A percentile compares a stretch with the other conserved stretches of the same genome.
These are phyloP conservation scores for Itoplectis maculator DNA, from an alignment of 2,888 invertebrate species.

Conservation along the genomic window DNA sequence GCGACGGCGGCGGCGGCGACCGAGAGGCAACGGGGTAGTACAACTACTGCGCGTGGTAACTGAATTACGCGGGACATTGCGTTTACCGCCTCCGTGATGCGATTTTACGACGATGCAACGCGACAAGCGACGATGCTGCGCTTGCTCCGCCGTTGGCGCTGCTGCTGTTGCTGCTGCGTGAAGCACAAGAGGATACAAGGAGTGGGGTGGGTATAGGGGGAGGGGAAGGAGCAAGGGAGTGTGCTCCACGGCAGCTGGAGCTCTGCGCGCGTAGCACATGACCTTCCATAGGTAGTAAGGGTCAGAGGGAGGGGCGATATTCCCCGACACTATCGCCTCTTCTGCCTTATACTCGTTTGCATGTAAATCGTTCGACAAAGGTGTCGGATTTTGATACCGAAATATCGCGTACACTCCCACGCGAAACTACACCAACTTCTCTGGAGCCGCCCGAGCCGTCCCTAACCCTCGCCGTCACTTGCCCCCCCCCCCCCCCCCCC, in stretches of 20 bases:
- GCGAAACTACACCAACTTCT: conserved; percentile 31
- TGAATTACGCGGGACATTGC: conserved; percentile 82
- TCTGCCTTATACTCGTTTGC: conserved; percentile 60
- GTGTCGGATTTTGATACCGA: conserved; percentile 51
- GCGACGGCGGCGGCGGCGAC: conserved; percentile 39
- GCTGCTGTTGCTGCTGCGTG: too few relatives aligned
- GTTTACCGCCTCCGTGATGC: conserved; percentile 81
- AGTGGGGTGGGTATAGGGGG: too few relatives aligned
- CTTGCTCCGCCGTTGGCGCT: conserved; percentile 54
- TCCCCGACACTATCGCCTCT: not conserved
- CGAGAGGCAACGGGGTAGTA: conserved; percentile 8
- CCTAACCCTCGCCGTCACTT: too few relatives aligned
- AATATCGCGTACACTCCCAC: conserved; percentile 1
- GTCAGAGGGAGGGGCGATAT: too few relatives aligned
- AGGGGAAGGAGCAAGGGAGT: too few relatives aligned
- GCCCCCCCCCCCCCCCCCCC: too few relatives aligned
- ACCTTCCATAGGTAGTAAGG: too few relatives aligned
- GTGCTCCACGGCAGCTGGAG: not conserved
- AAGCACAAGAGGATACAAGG: too few relatives aligned
- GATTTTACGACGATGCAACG: conserved; percentile 80
- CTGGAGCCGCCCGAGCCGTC: not conserved
- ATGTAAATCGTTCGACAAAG: conserved; percentile 67
- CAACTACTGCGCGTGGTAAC: conserved; percentile 79
- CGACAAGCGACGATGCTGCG: conserved; percentile 76
- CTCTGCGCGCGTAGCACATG: conserved; percentile 12